Conservation (phyloP, 2,888 invertebrate genomes). For the Caenorhabditis doughertyi region DNA sequence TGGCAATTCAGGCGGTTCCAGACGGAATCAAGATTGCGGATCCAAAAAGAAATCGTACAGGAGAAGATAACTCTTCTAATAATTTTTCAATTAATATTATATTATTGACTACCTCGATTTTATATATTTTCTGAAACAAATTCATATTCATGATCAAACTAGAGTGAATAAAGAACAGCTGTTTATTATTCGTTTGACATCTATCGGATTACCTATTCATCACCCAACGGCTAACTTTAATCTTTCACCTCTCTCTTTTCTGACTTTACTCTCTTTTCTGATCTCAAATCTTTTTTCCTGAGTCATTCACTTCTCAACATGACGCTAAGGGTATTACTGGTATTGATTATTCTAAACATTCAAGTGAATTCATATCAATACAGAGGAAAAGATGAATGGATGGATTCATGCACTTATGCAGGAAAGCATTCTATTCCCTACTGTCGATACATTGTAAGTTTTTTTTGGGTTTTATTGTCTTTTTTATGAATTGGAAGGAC, state of each 20-base stretch:
- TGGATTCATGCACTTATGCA: background rate
- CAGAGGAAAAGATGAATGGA: slow-evolving; percentile 5
- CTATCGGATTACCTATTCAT: background rate
- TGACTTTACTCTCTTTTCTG: background rate
- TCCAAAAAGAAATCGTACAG: slow-evolving; percentile 16
- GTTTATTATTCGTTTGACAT: background rate
- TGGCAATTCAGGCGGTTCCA: background rate
- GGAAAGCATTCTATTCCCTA: slow-evolving; percentile 11
- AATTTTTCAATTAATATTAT: background rate
- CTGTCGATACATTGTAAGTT: slow-evolving; percentile 8
- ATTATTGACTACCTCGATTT: background rate
- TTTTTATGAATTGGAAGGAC: no score
- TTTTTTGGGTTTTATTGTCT: no score
- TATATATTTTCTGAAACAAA: background rate
- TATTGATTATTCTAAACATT: background rate
- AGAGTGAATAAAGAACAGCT: background rate
- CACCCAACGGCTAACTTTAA: background rate
- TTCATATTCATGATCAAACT: no score
- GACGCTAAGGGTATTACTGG: no score
- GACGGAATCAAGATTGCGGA: slow-evolving; percentile 27
- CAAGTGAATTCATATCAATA: background rate
- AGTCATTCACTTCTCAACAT: no score
- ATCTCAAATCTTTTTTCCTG: background rate
- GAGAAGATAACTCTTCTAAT: background rate
- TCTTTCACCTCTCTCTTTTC: background rate